Evolutionary conservation across 2,797 vertebrate species (phyloP).

Genomic region (Heliangelus exortis): DNA sequence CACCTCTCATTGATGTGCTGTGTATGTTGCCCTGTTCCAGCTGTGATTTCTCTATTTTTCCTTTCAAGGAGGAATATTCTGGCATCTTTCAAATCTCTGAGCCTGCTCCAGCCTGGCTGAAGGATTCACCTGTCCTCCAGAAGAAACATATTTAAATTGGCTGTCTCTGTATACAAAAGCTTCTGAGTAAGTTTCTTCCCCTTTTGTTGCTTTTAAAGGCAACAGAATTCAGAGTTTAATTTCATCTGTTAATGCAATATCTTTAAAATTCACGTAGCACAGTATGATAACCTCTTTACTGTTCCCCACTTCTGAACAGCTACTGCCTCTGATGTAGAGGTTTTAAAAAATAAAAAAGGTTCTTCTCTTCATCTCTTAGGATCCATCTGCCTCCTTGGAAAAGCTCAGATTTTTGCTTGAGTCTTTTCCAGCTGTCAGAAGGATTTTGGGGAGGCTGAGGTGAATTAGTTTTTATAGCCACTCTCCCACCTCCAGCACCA

Average conservation of each 20-base stretch:
- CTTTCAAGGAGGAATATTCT: not conserved
- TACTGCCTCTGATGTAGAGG: not conserved
- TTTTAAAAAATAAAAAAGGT: not conserved
- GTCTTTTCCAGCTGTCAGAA: not conserved
- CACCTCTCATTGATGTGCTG: not conserved
- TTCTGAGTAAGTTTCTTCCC: not conserved
- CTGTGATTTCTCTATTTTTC: not conserved
- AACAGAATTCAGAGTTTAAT: not conserved
- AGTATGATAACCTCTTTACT: not conserved
- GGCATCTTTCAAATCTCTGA: not conserved
- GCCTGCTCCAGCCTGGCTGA: not conserved
- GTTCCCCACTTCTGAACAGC: not conserved
- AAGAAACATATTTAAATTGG: not conserved
- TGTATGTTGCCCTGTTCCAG: not conserved
- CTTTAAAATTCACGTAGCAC: not conserved
- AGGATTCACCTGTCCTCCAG: not conserved
- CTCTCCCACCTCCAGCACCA: not conserved
- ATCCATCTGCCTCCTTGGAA: not conserved
- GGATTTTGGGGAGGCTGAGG: not conserved
- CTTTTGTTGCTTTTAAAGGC: not conserved
- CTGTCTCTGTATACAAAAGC: not conserved
- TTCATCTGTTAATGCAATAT: not conserved
- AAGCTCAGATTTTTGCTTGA: not conserved
- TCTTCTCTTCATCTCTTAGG: not conserved
- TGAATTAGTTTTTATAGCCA: not conserved